Percentiles rank a stretch among this genome's conserved stretches.
These are phyloP conservation scores for Sebastes vulpes DNA, from an alignment of 2,797 vertebrate species.

Conservation along the genomic window DNA sequence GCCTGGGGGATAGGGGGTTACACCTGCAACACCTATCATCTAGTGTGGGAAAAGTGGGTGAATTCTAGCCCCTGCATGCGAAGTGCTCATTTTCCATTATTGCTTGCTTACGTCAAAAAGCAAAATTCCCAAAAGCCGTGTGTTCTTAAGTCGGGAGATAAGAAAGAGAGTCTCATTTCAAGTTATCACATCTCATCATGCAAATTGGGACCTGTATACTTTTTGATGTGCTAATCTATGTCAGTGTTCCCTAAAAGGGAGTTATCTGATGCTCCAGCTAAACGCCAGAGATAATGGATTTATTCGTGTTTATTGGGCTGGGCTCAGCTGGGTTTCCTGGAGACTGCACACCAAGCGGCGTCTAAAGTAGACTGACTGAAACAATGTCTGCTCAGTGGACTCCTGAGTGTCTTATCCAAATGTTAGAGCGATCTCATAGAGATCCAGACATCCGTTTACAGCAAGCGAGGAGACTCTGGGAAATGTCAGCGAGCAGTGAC, in stretches of 20 bases:
- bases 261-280: slow-evolving; percentile 50
- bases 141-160: background rate
- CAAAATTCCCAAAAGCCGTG: background rate
- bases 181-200: slow-evolving; percentile 12
- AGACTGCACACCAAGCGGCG: slow-evolving; percentile 21
- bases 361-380: slow-evolving; percentile 20
- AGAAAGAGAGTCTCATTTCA: slow-evolving; percentile 16
- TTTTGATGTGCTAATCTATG: slow-evolving; percentile 42
- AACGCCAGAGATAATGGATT: slow-evolving; percentile 58
- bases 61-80: background rate
- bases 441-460: slow-evolving; percentile 34
- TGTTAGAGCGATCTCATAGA: slow-evolving; percentile 10
- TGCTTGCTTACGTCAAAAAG: background rate
- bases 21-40: slow-evolving; percentile 12
- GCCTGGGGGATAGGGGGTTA: background rate
- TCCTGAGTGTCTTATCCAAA: slow-evolving; percentile 13
- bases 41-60: background rate
- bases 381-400: slow-evolving; percentile 20
- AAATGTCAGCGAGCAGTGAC: slow-evolving; percentile 42
- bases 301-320: slow-evolving; percentile 59
- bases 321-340: slow-evolving; percentile 63
- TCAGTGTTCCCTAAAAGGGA: slow-evolving; percentile 9
- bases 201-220: slow-evolving; percentile 23
- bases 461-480: slow-evolving; percentile 44
- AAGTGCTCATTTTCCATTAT: background rate